Percentiles rank a stretch among this genome's conserved stretches.
phyloP scores from a whole-genome alignment of 2,888 invertebrate genomes.

The Cephus sareptanus region DNA sequence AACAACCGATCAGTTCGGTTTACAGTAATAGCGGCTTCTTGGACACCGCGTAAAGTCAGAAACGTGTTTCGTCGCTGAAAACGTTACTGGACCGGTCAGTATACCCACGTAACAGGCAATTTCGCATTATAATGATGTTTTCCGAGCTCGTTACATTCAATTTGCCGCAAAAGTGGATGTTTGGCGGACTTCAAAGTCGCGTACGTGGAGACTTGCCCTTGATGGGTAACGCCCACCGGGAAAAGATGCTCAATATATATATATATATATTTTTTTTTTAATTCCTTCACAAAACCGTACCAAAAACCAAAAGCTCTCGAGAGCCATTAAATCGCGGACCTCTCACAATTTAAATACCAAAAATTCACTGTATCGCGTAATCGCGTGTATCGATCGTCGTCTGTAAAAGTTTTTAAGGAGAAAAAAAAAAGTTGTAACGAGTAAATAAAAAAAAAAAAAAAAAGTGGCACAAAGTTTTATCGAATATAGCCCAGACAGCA shows the following conservation, averaged over 20 bases:
- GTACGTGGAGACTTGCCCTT: not conserved
- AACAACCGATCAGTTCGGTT: too few species aligned
- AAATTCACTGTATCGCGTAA: not conserved
- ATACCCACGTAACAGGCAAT: not conserved
- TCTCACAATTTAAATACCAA: not conserved
- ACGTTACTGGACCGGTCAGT: not conserved
- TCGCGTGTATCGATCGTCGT: not conserved
- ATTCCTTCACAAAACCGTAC: not conserved
- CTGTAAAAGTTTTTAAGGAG: not conserved
- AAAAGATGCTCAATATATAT: not conserved
- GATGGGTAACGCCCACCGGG: not conserved
- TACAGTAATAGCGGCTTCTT: too few species aligned
- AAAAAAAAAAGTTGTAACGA: not conserved
- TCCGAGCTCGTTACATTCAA: slow-evolving; percentile 1
- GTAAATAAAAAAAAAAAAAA: not conserved
- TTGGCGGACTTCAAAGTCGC: not conserved
- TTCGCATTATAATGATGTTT: slow-evolving; percentile 6
- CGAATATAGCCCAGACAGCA: not conserved
- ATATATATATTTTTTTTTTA: not conserved
- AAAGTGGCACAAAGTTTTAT: not conserved
- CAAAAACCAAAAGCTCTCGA: not conserved
- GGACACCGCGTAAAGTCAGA: not conserved
- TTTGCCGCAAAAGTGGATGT: slow-evolving; percentile 5
- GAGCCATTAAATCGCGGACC: not conserved
- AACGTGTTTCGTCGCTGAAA: not conserved